Conservation (phyloP, 1,140 invertebrate species). For the Lithobius niger region DNA sequence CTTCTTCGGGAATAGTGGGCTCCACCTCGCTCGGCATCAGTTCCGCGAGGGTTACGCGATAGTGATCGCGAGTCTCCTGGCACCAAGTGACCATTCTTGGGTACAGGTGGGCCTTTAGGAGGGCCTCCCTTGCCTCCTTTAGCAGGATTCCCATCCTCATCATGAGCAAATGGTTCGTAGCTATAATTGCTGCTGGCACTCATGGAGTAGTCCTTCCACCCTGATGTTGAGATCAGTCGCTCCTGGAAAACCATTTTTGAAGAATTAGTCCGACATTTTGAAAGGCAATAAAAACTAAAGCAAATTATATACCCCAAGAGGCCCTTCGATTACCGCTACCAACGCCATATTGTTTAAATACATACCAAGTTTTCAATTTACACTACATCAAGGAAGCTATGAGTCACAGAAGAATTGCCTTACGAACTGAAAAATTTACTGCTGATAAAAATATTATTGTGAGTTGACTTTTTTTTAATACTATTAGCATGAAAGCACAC, state of each 20-base stretch:
- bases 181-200: slow-evolving; percentile 67
- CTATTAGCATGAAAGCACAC: no score
- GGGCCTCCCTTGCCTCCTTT: background rate
- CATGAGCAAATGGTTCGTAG: slow-evolving; percentile 60
- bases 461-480: no score
- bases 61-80: background rate
- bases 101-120: background rate
- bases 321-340: no score
- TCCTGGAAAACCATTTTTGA: slow-evolving; percentile 45
- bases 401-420: no score
- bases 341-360: no score
- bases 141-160: slow-evolving; percentile 42
- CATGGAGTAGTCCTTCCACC: slow-evolving; percentile 72
- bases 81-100: no score
- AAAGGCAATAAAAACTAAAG: background rate
- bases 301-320: background rate
- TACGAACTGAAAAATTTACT: no score
- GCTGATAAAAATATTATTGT: no score
- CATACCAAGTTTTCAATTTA: no score
- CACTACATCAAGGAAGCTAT: no score
- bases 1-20: slow-evolving; percentile 8
- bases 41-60: background rate
- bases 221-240: slow-evolving; percentile 59
- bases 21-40: background rate
- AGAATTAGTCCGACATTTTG: background rate